Conservation (phyloP, 2,113 vertebrate species). For the Bucco capensis region DNA sequence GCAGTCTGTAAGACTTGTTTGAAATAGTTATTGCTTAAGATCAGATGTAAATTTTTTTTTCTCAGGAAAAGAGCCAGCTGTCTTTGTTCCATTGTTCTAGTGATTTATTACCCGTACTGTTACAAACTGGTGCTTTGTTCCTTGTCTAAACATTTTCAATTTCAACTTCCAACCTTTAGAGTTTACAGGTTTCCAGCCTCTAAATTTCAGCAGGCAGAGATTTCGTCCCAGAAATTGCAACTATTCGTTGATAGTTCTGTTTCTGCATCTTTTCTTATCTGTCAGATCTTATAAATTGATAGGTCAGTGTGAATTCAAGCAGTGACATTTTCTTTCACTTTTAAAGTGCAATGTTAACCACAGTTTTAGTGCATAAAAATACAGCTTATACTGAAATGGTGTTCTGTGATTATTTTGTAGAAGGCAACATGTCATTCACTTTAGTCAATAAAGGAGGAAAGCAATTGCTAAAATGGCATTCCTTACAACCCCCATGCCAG, state of each 20-base stretch:
- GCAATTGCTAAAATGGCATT: neutral
- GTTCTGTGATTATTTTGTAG: neutral
- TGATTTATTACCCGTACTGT: neutral
- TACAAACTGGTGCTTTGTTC: neutral
- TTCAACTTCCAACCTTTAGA: neutral
- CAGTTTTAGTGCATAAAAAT: neutral
- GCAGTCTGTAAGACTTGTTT: neutral
- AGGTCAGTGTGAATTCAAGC: neutral
- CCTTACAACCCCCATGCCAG: neutral
- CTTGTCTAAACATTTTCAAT: neutral
- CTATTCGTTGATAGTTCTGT: neutral
- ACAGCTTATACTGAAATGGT: neutral
- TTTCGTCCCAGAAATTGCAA: neutral
- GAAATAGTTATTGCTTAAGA: neutral
- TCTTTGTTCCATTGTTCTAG: neutral
- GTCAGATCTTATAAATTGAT: accelerated
- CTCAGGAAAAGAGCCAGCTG: neutral
- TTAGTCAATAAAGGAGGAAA: neutral
- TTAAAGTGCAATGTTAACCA: neutral
- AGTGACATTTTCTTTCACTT: neutral
- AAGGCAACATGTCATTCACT: neutral
- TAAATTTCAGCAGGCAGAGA: neutral
- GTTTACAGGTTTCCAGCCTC: neutral
- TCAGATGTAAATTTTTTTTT: neutral
- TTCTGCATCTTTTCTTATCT: neutral